phyloP scores from a whole-genome alignment of 2,888 invertebrate species.

The Drosophila glabriapex region DNA sequence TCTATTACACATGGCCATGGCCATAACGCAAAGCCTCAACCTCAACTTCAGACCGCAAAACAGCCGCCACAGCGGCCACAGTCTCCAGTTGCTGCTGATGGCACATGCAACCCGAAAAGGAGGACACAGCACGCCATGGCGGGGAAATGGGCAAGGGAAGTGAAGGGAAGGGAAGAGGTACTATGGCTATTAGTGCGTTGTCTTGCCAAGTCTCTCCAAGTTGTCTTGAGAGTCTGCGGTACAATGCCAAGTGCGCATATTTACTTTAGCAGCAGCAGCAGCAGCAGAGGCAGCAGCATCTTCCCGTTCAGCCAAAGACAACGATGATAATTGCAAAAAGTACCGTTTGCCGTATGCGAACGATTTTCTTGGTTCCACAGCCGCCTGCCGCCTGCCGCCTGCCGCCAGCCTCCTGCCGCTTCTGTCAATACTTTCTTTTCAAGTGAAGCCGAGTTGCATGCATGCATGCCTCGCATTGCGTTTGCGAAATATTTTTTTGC shows the following conservation, averaged over 20 bases:
- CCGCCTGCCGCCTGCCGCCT: not conserved
- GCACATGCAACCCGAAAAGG: constrained; percentile 64
- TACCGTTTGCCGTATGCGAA: constrained; percentile 78
- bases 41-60: constrained; percentile 73
- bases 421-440: constrained; percentile 58
- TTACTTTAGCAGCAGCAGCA: constrained; percentile 62
- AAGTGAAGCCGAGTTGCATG: constrained; percentile 50
- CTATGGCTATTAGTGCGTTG: constrained; percentile 75
- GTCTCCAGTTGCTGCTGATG: constrained; percentile 32
- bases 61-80: constrained; percentile 57
- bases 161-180: not conserved
- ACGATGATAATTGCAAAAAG: constrained; percentile 79
- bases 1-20: constrained; percentile 77
- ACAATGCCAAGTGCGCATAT: constrained; percentile 80
- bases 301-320: constrained; percentile 62
- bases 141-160: not conserved
- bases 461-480: constrained; percentile 71
- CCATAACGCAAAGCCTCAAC: constrained; percentile 76
- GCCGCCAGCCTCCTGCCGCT: not conserved
- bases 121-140: constrained; percentile 49
- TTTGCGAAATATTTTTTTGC: constrained; percentile 76
- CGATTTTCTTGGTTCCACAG: constrained; percentile 53
- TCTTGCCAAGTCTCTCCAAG: constrained; percentile 61
- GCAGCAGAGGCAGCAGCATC: constrained; percentile 47
- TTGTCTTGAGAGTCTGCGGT: constrained; percentile 37